These are phyloP conservation scores for Gymnosoma rotundatum DNA, from an alignment of 2,888 invertebrate species.

Conservation along the genomic window DNA sequence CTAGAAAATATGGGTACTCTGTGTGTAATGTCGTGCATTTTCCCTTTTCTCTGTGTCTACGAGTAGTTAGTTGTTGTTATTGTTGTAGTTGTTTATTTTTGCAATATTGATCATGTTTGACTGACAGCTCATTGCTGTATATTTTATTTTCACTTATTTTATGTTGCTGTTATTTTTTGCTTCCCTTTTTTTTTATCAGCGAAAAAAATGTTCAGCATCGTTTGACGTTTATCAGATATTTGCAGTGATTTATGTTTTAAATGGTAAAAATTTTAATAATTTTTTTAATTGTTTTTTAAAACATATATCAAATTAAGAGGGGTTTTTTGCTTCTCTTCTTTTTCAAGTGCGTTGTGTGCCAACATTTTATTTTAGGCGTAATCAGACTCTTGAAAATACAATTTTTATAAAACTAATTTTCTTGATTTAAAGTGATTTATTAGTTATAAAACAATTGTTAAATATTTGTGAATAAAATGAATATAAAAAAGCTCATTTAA, in stretches of 20 bases:
- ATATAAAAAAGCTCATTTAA: neutral
- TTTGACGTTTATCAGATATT: conserved; percentile 66
- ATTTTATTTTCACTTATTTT: conserved; percentile 37
- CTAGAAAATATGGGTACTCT: too few relatives aligned
- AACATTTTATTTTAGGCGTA: conserved; percentile 17
- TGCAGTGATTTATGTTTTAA: conserved; percentile 56
- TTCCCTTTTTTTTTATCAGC: neutral
- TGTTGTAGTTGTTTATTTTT: conserved; percentile 31
- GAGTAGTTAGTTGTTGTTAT: conserved; percentile 1
- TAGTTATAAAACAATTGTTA: neutral
- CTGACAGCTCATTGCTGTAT: conserved; percentile 59
- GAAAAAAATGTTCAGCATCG: conserved; percentile 46
- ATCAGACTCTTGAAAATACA: conserved; percentile 16
- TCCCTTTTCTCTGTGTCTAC: neutral
- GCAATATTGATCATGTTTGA: conserved; percentile 66
- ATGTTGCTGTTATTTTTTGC: neutral
- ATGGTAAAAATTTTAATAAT: conserved; percentile 37
- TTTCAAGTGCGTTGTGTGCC: neutral
- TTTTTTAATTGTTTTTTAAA: conserved; percentile 15
- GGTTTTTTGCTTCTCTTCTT: too few relatives aligned
- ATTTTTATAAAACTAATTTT: conserved; percentile 28
- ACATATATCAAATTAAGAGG: neutral
- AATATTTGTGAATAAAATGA: neutral
- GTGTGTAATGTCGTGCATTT: too few relatives aligned
- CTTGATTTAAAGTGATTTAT: conserved; percentile 38